Conservation (phyloP, 2,888 invertebrate species). For the Syrista parreyssii region DNA sequence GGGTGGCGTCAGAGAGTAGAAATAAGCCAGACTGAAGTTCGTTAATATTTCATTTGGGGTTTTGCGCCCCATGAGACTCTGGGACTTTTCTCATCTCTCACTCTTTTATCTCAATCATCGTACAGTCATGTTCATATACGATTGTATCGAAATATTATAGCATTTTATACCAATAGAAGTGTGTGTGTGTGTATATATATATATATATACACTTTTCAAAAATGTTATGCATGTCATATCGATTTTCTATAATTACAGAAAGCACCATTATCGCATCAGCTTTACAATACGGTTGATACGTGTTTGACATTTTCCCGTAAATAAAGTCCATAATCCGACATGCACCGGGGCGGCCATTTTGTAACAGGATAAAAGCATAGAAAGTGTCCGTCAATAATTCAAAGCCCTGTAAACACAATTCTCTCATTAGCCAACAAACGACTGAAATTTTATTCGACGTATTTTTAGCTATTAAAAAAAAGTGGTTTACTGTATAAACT, state of each 20-base stretch:
- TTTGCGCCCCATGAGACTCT: conserved; percentile 15
- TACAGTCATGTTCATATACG: neutral
- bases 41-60: conserved; percentile 33
- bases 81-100: conserved; percentile 19
- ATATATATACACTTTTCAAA: too few relatives aligned
- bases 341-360: neutral
- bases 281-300: neutral
- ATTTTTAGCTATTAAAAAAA: neutral
- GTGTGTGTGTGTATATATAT: neutral
- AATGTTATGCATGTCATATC: neutral
- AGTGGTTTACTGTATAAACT: neutral
- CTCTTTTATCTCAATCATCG: conserved; percentile 6
- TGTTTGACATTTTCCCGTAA: neutral
- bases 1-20: conserved; percentile 13
- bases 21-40: conserved; percentile 32
- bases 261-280: neutral
- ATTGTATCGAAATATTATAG: neutral
- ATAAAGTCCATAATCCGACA: neutral
- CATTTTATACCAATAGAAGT: neutral
- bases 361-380: neutral
- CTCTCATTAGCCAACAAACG: neutral
- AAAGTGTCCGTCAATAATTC: neutral
- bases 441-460: neutral
- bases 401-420: neutral
- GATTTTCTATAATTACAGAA: neutral